These are phyloP conservation scores for Cheilosia impressa DNA, from an alignment of 2,888 invertebrate species.

Conservation along the genomic window DNA sequence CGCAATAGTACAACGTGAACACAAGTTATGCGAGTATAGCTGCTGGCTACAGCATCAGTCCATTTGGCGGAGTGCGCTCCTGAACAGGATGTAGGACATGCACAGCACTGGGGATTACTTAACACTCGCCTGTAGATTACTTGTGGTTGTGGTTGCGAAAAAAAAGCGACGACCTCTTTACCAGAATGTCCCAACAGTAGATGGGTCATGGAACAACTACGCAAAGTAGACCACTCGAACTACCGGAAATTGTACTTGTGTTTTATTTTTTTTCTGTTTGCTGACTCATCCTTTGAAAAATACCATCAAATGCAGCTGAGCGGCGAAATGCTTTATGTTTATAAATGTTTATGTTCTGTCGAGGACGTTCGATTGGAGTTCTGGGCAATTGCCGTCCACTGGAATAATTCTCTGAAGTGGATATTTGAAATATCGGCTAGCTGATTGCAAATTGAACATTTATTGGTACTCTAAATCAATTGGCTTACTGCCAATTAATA, in stretches of 20 bases:
- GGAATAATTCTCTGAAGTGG: background rate
- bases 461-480: background rate
- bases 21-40: slow-evolving; percentile 3
- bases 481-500: background rate
- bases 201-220: background rate
- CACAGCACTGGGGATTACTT: slow-evolving; percentile 40
- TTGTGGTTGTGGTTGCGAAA: background rate
- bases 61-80: slow-evolving; percentile 17
- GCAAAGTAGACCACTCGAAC: background rate
- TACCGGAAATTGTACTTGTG: background rate
- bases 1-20: background rate
- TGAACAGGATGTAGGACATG: slow-evolving; percentile 37
- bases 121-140: slow-evolving; percentile 26
- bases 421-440: background rate
- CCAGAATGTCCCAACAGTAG: background rate
- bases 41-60: slow-evolving; percentile 4
- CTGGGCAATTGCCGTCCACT: background rate
- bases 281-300: background rate
- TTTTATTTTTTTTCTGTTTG: no score
- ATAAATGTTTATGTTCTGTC: background rate
- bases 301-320: background rate
- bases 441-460: background rate
- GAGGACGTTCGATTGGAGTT: background rate
- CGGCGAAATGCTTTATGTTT: background rate
- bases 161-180: no score